These are phyloP conservation scores for Dicycla oo DNA, from an alignment of 2,888 invertebrate species.

Conservation along the genomic window DNA sequence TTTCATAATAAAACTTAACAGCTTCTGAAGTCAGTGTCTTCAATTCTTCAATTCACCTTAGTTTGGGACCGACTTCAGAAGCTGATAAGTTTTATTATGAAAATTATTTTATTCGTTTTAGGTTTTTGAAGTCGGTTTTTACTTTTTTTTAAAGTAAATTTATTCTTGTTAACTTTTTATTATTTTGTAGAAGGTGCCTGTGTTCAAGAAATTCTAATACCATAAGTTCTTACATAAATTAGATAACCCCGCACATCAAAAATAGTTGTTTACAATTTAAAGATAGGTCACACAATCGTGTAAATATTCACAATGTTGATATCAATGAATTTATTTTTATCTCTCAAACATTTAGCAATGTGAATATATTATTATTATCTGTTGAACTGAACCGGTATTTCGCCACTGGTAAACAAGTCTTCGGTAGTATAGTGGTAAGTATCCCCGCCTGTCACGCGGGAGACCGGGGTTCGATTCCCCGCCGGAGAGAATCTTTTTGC, in stretches of 20 bases:
- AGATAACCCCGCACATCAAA: neutral
- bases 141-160: too few relatives aligned
- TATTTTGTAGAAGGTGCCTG: too few relatives aligned
- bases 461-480: constrained; percentile 91
- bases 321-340: constrained; percentile 5
- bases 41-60: too few relatives aligned
- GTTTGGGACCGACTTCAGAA: too few relatives aligned
- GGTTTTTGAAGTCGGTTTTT: too few relatives aligned
- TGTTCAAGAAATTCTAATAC: neutral
- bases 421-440: constrained; percentile 91
- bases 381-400: constrained; percentile 89
- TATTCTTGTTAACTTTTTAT: too few relatives aligned
- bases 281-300: neutral
- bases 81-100: too few relatives aligned
- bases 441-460: constrained; percentile 91
- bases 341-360: neutral
- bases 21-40: too few relatives aligned
- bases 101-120: too few relatives aligned
- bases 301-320: neutral
- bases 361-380: neutral
- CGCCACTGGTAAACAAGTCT: constrained; percentile 72
- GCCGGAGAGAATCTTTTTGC: constrained; percentile 82
- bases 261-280: neutral
- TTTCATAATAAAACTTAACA: too few relatives aligned
- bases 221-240: neutral